phyloP scores from a whole-genome alignment of 2,113 vertebrate species.

The Prolemur simus region DNA sequence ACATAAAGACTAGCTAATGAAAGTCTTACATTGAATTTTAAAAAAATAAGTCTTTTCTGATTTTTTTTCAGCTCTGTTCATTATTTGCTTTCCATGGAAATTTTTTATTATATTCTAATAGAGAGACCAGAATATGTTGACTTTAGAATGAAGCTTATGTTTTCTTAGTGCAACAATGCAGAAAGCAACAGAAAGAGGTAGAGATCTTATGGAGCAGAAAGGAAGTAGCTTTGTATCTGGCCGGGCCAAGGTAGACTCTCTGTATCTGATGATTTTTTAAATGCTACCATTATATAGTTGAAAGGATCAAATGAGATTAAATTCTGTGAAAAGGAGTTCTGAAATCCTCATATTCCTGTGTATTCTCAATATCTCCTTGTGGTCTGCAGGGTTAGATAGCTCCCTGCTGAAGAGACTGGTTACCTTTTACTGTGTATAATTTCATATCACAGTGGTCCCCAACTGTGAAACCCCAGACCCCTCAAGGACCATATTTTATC shows the following conservation, averaged over 20 bases:
- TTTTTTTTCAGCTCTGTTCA: constrained; percentile 21
- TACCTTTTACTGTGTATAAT: not conserved
- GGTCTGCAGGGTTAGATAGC: not conserved
- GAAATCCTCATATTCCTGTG: not conserved
- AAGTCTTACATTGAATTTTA: constrained; percentile 20
- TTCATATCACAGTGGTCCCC: not conserved
- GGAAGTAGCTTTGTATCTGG: not conserved
- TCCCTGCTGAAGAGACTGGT: not conserved
- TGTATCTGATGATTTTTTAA: not conserved
- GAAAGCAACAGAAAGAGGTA: not conserved
- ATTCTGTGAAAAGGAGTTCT: not conserved
- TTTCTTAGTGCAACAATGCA: not conserved
- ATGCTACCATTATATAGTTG: not conserved
- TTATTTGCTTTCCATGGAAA: constrained; percentile 21
- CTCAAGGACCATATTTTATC: not conserved
- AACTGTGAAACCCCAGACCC: not conserved
- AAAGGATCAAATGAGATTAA: not conserved
- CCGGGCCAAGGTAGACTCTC: not conserved
- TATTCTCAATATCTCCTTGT: not conserved
- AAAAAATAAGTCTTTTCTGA: not conserved
- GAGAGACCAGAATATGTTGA: not conserved
- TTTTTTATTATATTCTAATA: constrained; percentile 24
- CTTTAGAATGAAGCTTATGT: not conserved
- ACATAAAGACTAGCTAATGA: not conserved
- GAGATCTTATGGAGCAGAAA: not conserved